Evolutionary conservation across 2,113 vertebrate species (phyloP).

Genomic region (Oncorhynchus tshawytscha): DNA sequence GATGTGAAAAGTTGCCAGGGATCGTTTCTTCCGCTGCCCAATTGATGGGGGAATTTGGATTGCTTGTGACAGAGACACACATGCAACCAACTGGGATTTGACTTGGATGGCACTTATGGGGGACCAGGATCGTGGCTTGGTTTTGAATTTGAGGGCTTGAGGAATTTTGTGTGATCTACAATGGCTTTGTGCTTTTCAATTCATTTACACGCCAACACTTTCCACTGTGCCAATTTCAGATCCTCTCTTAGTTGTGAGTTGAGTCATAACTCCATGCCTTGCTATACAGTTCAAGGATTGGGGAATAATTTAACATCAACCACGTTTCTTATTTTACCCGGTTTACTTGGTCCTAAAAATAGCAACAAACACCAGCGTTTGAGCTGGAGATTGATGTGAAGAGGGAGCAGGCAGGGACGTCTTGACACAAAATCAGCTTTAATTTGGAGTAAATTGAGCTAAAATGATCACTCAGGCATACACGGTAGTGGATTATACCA

Average conservation of each 20-base stretch:
- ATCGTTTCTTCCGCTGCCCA: conserved; percentile 64
- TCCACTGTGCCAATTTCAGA: conserved; percentile 61
- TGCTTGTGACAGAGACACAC: conserved; percentile 65
- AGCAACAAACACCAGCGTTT: conserved; percentile 56
- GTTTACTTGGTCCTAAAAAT: conserved; percentile 51
- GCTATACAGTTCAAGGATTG: conserved; percentile 51
- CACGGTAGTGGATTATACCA: conserved; percentile 48
- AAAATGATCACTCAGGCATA: conserved; percentile 60
- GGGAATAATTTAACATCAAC: conserved; percentile 64
- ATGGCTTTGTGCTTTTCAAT: conserved; percentile 64
- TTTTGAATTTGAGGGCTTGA: conserved; percentile 62
- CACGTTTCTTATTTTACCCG: conserved; percentile 56
- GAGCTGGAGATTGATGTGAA: conserved; percentile 37
- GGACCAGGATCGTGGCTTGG: conserved; percentile 65
- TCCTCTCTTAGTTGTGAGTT: conserved; percentile 63
- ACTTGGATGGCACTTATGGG: conserved; percentile 65
- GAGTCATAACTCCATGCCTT: conserved; percentile 60
- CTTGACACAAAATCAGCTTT: conserved; percentile 56
- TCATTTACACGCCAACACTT: conserved; percentile 67
- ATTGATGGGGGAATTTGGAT: conserved; percentile 70
- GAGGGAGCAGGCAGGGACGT: conserved; percentile 43
- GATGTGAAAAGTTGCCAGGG: conserved; percentile 72
- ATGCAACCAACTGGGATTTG: conserved; percentile 61
- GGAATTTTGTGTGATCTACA: conserved; percentile 58
- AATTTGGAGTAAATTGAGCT: conserved; percentile 63